phyloP scores from a whole-genome alignment of 2,888 invertebrate species.

The Macropis europaea region DNA sequence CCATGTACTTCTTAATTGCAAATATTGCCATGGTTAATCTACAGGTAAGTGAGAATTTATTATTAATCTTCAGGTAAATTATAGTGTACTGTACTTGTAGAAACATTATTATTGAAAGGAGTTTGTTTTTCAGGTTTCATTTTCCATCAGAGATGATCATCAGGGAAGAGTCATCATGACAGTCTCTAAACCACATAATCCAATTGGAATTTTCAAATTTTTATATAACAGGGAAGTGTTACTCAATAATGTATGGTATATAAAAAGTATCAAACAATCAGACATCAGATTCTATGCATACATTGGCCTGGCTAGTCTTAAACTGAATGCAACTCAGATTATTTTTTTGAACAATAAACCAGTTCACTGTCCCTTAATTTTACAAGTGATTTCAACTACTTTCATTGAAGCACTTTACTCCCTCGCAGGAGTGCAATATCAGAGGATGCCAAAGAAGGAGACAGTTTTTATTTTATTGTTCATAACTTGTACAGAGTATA shows the following conservation, averaged over 20 bases:
- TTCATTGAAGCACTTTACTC: neutral
- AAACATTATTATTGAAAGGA: too few relatives aligned
- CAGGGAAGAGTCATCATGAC: conserved; percentile 81
- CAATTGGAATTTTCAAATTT: conserved; percentile 59
- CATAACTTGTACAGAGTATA: conserved; percentile 25
- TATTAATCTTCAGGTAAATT: too few relatives aligned
- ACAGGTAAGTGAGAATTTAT: conserved; percentile 74
- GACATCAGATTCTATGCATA: conserved; percentile 51
- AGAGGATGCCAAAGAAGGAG: neutral
- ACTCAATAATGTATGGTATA: conserved; percentile 42
- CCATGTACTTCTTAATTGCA: conserved; percentile 83
- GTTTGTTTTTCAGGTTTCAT: conserved; percentile 81
- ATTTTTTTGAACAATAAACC: conserved; percentile 65
- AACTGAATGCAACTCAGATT: conserved; percentile 30
- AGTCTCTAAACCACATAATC: conserved; percentile 63
- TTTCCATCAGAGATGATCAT: conserved; percentile 86
- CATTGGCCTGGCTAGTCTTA: conserved; percentile 55
- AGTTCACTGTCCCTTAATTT: conserved; percentile 49
- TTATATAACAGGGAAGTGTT: conserved; percentile 48
- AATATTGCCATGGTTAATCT: conserved; percentile 85
- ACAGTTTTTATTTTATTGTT: conserved; percentile 46
- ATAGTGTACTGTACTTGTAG: too few relatives aligned
- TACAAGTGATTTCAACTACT: conserved; percentile 14
- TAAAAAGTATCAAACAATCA: conserved; percentile 26
- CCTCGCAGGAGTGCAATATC: neutral